These are phyloP conservation scores for Daptonema setosum DNA, from an alignment of 2,888 invertebrate genomes.

Conservation along the genomic window DNA sequence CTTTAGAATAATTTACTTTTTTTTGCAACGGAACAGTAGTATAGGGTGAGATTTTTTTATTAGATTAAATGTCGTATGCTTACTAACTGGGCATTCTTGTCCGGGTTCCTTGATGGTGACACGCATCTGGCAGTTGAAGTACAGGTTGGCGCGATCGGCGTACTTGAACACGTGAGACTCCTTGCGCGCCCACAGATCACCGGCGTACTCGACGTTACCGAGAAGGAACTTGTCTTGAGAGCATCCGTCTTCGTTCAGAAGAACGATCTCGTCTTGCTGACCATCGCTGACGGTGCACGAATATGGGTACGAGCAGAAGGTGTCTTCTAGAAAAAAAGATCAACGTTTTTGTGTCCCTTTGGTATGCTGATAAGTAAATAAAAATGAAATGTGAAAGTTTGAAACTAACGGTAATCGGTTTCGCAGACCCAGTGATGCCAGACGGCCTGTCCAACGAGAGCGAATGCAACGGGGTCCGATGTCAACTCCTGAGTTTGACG, in stretches of 20 bases:
- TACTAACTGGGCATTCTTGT: slow-evolving; percentile 1
- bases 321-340: neutral
- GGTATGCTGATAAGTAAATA: too few species aligned
- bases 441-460: neutral
- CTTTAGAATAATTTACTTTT: too few species aligned
- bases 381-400: neutral
- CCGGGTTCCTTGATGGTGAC: slow-evolving; percentile 7
- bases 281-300: slow-evolving; percentile 1
- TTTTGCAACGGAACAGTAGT: too few species aligned
- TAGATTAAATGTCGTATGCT: too few species aligned
- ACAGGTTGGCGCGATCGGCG: slow-evolving; percentile 4
- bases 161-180: slow-evolving; percentile 7
- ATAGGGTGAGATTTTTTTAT: too few species aligned
- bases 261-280: neutral
- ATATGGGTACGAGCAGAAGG: slow-evolving; percentile 1
- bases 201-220: slow-evolving; percentile 1
- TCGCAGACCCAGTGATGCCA: neutral
- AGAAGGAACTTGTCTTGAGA: slow-evolving; percentile 1
- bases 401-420: neutral
- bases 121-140: slow-evolving; percentile 5
- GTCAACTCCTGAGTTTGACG: neutral
- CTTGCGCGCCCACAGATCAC: neutral
- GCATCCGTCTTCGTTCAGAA: slow-evolving; percentile 3
- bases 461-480: neutral
- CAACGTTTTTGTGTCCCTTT: too few species aligned